Evolutionary conservation across 2,888 invertebrate species (phyloP).

Genomic region (Hypselothyrea guttata): DNA sequence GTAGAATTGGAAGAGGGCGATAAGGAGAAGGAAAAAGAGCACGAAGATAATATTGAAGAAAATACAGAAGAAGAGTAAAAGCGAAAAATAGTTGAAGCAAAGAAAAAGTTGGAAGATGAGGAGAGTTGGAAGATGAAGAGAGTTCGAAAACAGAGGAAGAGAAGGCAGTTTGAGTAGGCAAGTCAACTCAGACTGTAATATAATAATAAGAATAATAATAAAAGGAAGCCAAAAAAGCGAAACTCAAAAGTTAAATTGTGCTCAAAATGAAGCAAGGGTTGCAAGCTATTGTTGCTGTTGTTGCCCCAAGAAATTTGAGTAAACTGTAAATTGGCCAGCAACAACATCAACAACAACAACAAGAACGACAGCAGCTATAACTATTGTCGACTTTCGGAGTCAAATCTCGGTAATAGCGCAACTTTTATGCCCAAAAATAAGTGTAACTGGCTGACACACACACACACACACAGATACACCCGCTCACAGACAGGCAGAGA

Average conservation of each 20-base stretch:
- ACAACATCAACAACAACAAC: slow-evolving; percentile 23
- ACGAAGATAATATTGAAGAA: too few relatives aligned
- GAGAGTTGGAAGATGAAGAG: neutral
- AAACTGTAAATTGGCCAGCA: slow-evolving; percentile 60
- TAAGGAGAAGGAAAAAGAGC: too few relatives aligned
- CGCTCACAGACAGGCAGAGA: slow-evolving; percentile 15
- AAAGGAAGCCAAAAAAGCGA: slow-evolving; percentile 1
- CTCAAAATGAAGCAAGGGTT: slow-evolving; percentile 25
- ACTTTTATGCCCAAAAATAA: slow-evolving; percentile 69
- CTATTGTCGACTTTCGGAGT: slow-evolving; percentile 50
- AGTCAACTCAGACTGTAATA: slow-evolving; percentile 1
- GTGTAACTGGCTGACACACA: slow-evolving; percentile 49
- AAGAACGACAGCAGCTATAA: neutral
- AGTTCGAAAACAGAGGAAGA: too few relatives aligned
- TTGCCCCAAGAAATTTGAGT: slow-evolving; percentile 45
- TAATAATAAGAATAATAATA: too few relatives aligned
- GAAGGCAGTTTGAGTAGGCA: neutral
- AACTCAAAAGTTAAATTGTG: slow-evolving; percentile 53
- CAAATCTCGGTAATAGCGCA: slow-evolving; percentile 72
- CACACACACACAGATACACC: slow-evolving; percentile 22
- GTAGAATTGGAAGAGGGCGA: too few relatives aligned
- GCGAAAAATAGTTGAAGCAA: too few relatives aligned
- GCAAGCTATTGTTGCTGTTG: slow-evolving; percentile 1
- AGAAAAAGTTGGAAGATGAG: too few relatives aligned
- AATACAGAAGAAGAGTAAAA: too few relatives aligned